Evolutionary conservation across 92 coral and sea anemone genomes (phyloP).

Genomic region (Porites lobata): DNA sequence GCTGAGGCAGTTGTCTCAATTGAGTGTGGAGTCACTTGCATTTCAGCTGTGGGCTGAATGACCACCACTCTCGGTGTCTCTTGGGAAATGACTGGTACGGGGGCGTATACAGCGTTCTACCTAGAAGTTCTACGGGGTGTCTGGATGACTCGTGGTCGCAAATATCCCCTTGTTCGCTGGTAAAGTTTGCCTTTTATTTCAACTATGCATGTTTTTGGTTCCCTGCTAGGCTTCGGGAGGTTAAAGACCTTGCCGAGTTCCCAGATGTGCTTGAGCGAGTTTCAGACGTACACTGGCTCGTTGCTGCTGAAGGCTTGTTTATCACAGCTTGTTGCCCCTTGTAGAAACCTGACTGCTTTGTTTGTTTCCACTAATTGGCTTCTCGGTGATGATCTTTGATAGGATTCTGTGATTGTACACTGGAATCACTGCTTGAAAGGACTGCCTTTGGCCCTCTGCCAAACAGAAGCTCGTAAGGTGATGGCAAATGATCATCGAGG

Average conservation of each 20-base stretch:
- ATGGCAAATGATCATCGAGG: slow-evolving; percentile 24
- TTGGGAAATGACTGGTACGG: no score
- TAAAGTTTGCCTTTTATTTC: neutral
- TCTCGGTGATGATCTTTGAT: slow-evolving; percentile 53
- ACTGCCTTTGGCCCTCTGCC: slow-evolving; percentile 17
- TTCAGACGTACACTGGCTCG: neutral
- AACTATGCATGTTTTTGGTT: neutral
- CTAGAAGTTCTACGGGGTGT: no score
- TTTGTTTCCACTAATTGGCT: slow-evolving; percentile 41
- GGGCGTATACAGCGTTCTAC: no score
- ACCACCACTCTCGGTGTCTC: no score
- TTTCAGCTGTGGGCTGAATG: no score
- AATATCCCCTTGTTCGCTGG: neutral
- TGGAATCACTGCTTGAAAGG: slow-evolving; percentile 42
- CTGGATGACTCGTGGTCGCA: neutral
- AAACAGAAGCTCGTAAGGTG: slow-evolving; percentile 43
- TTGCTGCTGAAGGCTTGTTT: neutral
- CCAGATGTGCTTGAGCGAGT: neutral
- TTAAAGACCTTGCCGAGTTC: neutral
- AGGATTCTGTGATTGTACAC: slow-evolving; percentile 52
- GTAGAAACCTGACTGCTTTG: neutral
- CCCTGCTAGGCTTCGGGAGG: neutral
- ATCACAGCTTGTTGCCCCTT: neutral
- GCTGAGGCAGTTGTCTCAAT: no score
- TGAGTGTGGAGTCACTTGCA: no score